Evolutionary conservation across 1,140 invertebrate genomes (phyloP), one percentile per base, ranked within the genome.

Genomic region (Drosophila micromelanica): DNA sequence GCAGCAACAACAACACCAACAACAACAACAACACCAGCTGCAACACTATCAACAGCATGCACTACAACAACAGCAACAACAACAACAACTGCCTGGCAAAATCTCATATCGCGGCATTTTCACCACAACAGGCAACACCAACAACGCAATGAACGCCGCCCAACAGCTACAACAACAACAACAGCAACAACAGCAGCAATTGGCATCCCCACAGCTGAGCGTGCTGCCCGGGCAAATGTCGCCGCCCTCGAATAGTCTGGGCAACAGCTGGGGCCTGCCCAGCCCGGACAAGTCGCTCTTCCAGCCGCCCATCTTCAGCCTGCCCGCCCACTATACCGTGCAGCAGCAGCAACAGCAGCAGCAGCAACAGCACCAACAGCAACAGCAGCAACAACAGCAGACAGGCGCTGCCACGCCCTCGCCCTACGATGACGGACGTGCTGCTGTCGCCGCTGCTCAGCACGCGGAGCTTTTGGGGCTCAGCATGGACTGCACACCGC

Each of bases 101-200:
- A 94, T 94, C 92, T 95, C 93, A 91, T 95, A 96, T 91, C 94
- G 95, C 69, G 95, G 95, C 40, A 94, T 96, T 84, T 95, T 96
- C 93, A 94, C 95, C 63, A 94, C 94, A 13, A 94, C 94, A 91
- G 91, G 90, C 82, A 92, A 91, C 93, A 94, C 92, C 91, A 94
- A 79, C 92, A 94, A 77, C 91, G 93, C 69, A 8, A 80, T 91
- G 68, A 82, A 37, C 27, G 73, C 80, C 56, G 64, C 87, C 52
- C 84, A 45, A 73, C 85, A 48, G 69, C 78, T 40, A 45, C 85
- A 70, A 54, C 72, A 70, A n/a, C 62, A 81, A 45, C 85, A 85
- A 11, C 81, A 87, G 8, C 81, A 85, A 13, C 84, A 75, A 20
- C 75, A 78, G 11, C 73, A 73, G 2, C 76, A 87, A 42, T 56